Evolutionary conservation across 1,140 invertebrate genomes (phyloP).

Genomic region (Elymnias hypermnestra): DNA sequence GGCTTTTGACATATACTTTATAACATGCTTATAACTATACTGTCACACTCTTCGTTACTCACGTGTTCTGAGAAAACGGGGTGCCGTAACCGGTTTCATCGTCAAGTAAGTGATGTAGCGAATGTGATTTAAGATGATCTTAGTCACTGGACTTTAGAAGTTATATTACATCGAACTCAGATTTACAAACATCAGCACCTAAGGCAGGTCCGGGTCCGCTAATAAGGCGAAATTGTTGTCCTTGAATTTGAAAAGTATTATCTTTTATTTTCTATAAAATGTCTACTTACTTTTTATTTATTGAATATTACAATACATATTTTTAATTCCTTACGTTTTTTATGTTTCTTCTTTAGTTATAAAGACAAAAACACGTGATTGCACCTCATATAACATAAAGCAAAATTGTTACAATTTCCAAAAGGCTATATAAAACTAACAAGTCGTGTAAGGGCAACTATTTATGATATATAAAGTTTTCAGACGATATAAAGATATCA

Average conservation of each 20-base stretch:
- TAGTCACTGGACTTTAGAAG: constrained; percentile 4
- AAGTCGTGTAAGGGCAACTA: too few species aligned
- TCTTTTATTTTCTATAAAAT: neutral
- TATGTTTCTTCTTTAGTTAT: too few species aligned
- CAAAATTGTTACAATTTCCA: too few species aligned
- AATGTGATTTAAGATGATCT: constrained; percentile 1
- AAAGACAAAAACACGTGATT: too few species aligned
- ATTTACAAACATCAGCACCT: neutral
- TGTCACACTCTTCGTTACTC: constrained; percentile 24
- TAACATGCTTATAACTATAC: constrained; percentile 22
- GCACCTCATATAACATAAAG: too few species aligned
- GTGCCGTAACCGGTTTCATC: constrained; percentile 27
- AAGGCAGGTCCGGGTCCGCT: neutral
- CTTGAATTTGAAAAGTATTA: too few species aligned
- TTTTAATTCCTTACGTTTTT: too few species aligned
- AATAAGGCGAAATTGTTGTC: too few species aligned
- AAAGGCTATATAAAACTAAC: too few species aligned
- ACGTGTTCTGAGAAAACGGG: constrained; percentile 30
- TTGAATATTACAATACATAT: neutral
- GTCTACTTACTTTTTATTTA: neutral
- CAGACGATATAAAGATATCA: too few species aligned
- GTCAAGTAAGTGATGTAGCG: neutral
- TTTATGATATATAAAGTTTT: too few species aligned
- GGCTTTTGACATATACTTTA: constrained; percentile 33
- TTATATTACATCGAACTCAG: neutral